phyloP scores from a whole-genome alignment of 2,797 vertebrate species.

The Bradypodion ventrale region DNA sequence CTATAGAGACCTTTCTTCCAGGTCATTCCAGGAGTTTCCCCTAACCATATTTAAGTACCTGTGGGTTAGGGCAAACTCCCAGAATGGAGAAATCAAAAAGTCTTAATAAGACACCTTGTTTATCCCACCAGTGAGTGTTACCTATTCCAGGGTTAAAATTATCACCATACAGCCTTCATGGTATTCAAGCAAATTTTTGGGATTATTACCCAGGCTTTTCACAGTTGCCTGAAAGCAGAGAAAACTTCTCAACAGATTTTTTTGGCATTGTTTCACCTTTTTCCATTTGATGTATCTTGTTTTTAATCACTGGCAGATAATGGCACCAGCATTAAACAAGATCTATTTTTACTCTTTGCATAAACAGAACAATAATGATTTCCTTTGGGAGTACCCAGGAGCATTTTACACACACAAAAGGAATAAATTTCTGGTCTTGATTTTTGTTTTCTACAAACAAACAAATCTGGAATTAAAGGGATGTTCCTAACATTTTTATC shows the following conservation, averaged over 20 bases:
- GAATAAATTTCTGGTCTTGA: background rate
- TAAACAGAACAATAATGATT: background rate
- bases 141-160: too few species aligned
- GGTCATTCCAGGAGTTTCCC: too few species aligned
- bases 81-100: too few species aligned
- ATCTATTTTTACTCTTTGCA: slow-evolving; percentile 17
- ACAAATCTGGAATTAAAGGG: background rate
- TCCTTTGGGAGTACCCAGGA: background rate
- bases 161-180: background rate
- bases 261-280: background rate
- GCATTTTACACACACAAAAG: background rate
- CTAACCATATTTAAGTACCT: too few species aligned
- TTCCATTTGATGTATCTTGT: background rate
- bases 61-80: too few species aligned
- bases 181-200: background rate
- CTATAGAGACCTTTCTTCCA: too few species aligned
- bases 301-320: background rate
- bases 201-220: background rate
- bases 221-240: background rate
- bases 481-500: background rate
- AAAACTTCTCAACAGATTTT: background rate
- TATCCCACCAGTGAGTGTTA: too few species aligned
- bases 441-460: background rate
- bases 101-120: too few species aligned
- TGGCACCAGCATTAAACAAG: background rate